Base-by-base conservation (phyloP, 2,888 invertebrate genomes). In the Apamea epomidion region DNA sequence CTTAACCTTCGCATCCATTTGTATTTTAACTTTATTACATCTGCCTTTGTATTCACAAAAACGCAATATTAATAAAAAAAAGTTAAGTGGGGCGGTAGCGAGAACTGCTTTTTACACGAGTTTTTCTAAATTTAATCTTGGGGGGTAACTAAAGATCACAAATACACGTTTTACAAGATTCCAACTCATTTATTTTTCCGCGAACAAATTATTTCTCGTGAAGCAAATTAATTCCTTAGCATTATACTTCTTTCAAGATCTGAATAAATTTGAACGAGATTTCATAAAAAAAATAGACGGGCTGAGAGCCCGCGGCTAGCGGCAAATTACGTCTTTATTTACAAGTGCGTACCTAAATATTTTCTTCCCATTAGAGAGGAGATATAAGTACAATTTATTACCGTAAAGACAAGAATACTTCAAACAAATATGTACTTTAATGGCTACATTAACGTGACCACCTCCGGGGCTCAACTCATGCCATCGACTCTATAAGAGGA, bases 311-410 rank as follows among this genome's bases (percentile, higher is more conserved):
- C 88, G 95, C 94, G 96, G 96, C 96, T 93, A 94, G 90, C 91
- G 92, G 93, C 94, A 96, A 97, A 97, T 97, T 96, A 95, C 95
- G 92, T 95, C 94, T 94, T 96, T 96, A 96, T 96, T 96, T 96
- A 95, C 95, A 94, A 94, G 94, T 84, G 58, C 70, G 85, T 93
- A 91, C 88, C 90, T 90, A 92, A 91, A 92, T 89, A 93, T 93
- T 93, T 93, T 91, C 87, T 91, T 92, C 87, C 89, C 90, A 90
- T 91, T 89, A 89, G 84, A 87, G 87, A 90, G 82, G 86, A 85
- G 82, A 89, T 86, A 87, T 86, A 82, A 85, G 42, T 67, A 70
- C 70, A 74, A 62, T 83, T 78, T 76, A 32, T 69, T 67, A 81
- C 76, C 82, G 81, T 80, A 69, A 76, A 74, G 60, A 74, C 76